A percentile compares a stretch with the other conserved stretches of the same genome.
These are phyloP conservation scores for Rosalia funebris DNA, from an alignment of 2,888 invertebrate genomes.

Conservation along the genomic window DNA sequence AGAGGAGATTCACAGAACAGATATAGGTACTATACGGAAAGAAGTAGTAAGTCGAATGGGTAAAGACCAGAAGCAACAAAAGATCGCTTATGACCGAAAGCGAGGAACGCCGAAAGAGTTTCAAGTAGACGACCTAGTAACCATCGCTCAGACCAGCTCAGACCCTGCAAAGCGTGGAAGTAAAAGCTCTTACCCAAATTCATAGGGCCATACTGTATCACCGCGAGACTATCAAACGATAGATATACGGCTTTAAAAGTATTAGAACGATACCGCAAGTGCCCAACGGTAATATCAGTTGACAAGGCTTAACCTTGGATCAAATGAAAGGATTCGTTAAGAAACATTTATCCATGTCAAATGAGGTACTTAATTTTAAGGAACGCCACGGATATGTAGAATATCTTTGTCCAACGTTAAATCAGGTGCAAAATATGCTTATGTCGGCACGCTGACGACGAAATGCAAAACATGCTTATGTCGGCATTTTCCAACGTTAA, in stretches of 20 bases:
- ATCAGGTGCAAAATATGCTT: too few relatives aligned
- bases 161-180: background rate
- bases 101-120: background rate
- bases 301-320: background rate
- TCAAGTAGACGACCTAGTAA: background rate
- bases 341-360: background rate
- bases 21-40: background rate
- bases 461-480: background rate
- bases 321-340: background rate
- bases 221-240: background rate
- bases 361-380: background rate
- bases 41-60: background rate
- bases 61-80: conserved; percentile 1
- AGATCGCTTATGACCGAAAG: background rate
- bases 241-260: background rate
- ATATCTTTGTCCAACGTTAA: background rate
- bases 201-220: background rate
- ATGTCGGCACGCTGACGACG: background rate
- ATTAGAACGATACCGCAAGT: background rate
- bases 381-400: background rate
- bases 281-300: background rate
- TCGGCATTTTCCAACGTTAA: background rate
- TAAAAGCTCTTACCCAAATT: background rate
- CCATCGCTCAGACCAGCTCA: background rate
- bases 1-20: background rate